Percentiles rank a stretch among this genome's conserved stretches.
Evolutionary conservation across 2,113 vertebrate species (phyloP).

Genomic region (Clarias magur): DNA sequence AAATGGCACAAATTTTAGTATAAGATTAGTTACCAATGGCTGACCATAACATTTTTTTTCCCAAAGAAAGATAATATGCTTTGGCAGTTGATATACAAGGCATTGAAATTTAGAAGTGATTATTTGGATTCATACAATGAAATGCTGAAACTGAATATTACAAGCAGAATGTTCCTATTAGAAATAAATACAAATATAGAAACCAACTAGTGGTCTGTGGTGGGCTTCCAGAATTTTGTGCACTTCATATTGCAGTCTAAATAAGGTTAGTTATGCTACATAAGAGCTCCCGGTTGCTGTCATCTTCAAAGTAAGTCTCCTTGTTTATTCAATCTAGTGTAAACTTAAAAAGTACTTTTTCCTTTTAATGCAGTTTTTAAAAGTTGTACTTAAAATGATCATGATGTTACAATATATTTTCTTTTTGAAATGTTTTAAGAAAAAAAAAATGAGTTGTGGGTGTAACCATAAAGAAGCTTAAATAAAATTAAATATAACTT

Average conservation of each 20-base stretch:
- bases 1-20: background rate
- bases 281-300: background rate
- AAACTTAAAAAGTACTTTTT: too few species aligned
- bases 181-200: constrained; percentile 33
- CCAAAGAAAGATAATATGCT: background rate
- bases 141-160: constrained; percentile 21
- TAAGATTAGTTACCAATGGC: background rate
- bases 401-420: too few species aligned
- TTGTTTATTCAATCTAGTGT: background rate
- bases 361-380: too few species aligned
- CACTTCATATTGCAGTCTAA: constrained; percentile 4
- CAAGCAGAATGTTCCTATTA: constrained; percentile 9
- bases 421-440: too few species aligned
- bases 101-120: background rate
- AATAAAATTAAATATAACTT: too few species aligned
- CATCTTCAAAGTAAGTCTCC: background rate
- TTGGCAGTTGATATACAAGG: background rate
- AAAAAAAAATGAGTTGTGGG: too few species aligned
- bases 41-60: background rate
- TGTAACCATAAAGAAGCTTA: too few species aligned
- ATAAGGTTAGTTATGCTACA: background rate
- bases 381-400: too few species aligned
- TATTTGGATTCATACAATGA: constrained; percentile 30
- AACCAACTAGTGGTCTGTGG: constrained; percentile 3
- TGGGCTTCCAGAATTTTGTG: constrained; percentile 14